phyloP scores from a whole-genome alignment of 1,140 invertebrate genomes.

The Holotrichia oblita region DNA sequence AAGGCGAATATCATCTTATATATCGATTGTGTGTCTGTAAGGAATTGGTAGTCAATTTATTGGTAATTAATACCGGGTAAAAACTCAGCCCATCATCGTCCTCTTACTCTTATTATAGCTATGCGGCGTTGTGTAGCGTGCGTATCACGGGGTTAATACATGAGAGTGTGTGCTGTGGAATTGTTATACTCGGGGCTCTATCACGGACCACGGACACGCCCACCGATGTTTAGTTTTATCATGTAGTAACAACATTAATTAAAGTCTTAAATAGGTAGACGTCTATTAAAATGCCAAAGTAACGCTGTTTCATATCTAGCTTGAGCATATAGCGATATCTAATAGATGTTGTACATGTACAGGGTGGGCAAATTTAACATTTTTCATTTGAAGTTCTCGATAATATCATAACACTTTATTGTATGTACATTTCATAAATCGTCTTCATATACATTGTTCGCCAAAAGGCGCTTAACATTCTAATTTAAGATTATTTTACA shows the following conservation, averaged over 20 bases:
- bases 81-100: not conserved
- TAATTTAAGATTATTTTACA: too few relatives aligned
- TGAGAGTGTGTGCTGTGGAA: not conserved
- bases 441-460: too few relatives aligned
- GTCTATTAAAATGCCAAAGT: conserved; percentile 50
- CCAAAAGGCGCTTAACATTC: too few relatives aligned
- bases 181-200: conserved; percentile 42
- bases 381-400: too few relatives aligned
- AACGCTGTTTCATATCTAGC: conserved; percentile 37
- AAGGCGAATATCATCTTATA: too few relatives aligned
- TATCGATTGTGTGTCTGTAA: not conserved
- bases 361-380: too few relatives aligned
- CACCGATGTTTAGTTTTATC: conserved; percentile 48
- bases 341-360: too few relatives aligned
- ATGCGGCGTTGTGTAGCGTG: too few relatives aligned
- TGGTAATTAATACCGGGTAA: conserved; percentile 4
- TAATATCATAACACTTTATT: too few relatives aligned
- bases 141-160: not conserved
- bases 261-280: conserved; percentile 50
- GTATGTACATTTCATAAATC: too few relatives aligned
- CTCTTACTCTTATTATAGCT: too few relatives aligned
- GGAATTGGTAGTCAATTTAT: not conserved
- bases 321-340: not conserved
- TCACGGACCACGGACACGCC: conserved; percentile 43
- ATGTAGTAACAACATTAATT: conserved; percentile 42